Percentiles rank a stretch among this genome's conserved stretches.
phyloP scores from a whole-genome alignment of 2,888 invertebrate genomes.

The Melanchra persicariae region DNA sequence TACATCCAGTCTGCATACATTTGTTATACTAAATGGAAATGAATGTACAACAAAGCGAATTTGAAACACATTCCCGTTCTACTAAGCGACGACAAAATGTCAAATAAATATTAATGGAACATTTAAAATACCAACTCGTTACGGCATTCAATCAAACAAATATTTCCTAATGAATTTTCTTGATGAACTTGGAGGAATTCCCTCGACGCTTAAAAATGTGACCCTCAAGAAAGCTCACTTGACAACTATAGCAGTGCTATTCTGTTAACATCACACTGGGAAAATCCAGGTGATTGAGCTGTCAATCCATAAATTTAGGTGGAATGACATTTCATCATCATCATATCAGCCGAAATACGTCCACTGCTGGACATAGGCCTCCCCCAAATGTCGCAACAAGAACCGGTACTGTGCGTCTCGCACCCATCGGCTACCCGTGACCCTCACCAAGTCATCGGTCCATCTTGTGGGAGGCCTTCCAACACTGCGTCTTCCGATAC shows the following conservation, averaged over 20 bases:
- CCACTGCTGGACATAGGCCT: no score
- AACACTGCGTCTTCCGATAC: no score
- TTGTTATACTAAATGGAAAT: slow-evolving; percentile 21
- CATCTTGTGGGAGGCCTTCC: no score
- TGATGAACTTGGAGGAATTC: slow-evolving; percentile 2
- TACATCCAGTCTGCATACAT: slow-evolving; percentile 24
- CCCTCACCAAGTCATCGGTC: no score
- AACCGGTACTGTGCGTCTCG: no score
- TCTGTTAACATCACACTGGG: no score
- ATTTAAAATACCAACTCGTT: neutral
- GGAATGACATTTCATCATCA: no score
- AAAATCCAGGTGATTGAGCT: no score
- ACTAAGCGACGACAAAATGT: neutral
- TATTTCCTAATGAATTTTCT: slow-evolving; percentile 9
- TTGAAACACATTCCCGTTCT: neutral
- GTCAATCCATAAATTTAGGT: no score
- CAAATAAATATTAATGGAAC: neutral
- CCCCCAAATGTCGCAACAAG: no score
- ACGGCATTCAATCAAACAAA: slow-evolving; percentile 19
- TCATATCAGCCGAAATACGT: no score
- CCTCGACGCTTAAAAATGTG: slow-evolving; percentile 1
- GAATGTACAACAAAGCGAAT: slow-evolving; percentile 10
- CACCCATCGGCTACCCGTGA: no score
- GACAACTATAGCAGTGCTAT: slow-evolving; percentile 1
- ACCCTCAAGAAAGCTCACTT: slow-evolving; percentile 17